phyloP scores from a whole-genome alignment of 2,797 vertebrate species.

The Rhinophrynus dorsalis region DNA sequence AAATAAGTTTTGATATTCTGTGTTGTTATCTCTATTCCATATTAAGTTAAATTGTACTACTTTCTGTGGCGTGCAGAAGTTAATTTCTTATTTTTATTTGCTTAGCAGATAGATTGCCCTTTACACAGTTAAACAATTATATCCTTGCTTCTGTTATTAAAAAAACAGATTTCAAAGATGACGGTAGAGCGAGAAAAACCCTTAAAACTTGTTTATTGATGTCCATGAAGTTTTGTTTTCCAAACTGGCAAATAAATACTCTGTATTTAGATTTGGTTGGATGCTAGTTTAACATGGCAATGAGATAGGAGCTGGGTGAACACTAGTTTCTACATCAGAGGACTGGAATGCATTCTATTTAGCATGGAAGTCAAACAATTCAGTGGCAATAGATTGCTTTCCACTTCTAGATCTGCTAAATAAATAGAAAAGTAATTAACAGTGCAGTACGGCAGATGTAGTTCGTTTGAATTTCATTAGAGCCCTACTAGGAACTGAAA shows the following conservation, averaged over 20 bases:
- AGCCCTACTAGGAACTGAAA: slow-evolving; percentile 57
- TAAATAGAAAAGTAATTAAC: slow-evolving; percentile 84
- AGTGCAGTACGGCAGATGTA: slow-evolving; percentile 62
- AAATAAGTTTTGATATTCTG: no score
- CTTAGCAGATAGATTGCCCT: not conserved
- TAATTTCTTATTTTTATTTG: not conserved
- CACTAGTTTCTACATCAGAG: slow-evolving; percentile 75
- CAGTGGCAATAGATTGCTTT: slow-evolving; percentile 69
- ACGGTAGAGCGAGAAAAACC: slow-evolving; percentile 33
- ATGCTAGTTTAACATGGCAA: slow-evolving; percentile 71
- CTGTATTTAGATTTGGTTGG: slow-evolving; percentile 63
- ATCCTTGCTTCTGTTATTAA: not conserved
- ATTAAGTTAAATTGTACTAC: not conserved
- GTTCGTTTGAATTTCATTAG: slow-evolving; percentile 69
- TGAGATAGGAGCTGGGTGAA: slow-evolving; percentile 68
- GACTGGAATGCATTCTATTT: slow-evolving; percentile 77
- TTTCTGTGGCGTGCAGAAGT: not conserved
- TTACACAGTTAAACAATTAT: not conserved
- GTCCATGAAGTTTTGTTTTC: slow-evolving; percentile 54
- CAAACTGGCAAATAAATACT: slow-evolving; percentile 45
- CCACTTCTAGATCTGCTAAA: slow-evolving; percentile 72
- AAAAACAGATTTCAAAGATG: not conserved
- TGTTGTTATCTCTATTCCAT: no score
- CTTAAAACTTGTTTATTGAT: slow-evolving; percentile 43
- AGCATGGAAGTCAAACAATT: slow-evolving; percentile 77